These are phyloP conservation scores for Microtus richardsoni DNA, from an alignment of 2,113 vertebrate genomes.

Conservation along the genomic window DNA sequence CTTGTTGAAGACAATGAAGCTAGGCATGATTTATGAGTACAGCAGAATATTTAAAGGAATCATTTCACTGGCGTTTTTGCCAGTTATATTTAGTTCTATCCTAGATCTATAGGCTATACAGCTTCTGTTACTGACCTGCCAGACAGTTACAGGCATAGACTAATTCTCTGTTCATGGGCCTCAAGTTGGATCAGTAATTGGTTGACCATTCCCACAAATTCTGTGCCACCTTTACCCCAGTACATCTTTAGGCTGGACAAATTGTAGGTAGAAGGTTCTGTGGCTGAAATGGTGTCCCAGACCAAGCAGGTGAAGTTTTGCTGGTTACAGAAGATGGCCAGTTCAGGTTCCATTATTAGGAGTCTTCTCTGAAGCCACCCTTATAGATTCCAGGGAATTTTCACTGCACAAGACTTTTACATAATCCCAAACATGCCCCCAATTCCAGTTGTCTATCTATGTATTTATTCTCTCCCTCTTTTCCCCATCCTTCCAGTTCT, in stretches of 20 bases:
- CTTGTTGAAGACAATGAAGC: background rate
- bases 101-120: background rate
- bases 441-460: background rate
- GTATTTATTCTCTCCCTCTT: background rate
- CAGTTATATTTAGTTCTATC: background rate
- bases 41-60: background rate
- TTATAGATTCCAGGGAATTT: background rate
- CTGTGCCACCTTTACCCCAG: background rate
- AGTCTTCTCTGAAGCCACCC: background rate
- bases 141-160: background rate
- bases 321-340: background rate
- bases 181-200: background rate
- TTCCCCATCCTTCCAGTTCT: background rate
- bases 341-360: background rate
- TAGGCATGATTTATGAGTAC: background rate
- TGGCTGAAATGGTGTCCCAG: background rate
- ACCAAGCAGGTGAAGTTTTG: background rate
- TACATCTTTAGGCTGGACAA: background rate
- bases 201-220: background rate
- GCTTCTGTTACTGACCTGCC: background rate
- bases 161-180: rapidly evolving
- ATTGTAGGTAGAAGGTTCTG: background rate
- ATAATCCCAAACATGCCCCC: background rate
- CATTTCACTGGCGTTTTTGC: background rate
- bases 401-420: background rate